phyloP scores from a whole-genome alignment of 2,888 invertebrate species.

The Chrysopilus asiliformis region DNA sequence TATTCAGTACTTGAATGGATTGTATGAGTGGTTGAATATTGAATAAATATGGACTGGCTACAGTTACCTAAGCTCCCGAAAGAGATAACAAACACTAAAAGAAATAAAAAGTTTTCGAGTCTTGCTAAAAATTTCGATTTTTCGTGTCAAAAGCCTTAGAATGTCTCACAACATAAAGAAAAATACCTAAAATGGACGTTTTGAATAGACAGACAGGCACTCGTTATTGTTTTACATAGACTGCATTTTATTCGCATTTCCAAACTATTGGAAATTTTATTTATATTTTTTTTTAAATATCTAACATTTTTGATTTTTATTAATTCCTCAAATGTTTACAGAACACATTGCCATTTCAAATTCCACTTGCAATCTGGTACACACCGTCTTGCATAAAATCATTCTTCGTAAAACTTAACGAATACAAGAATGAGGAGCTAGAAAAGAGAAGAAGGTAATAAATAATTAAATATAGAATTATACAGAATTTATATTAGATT shows the following conservation, averaged over 20 bases:
- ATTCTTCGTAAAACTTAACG: constrained; percentile 33
- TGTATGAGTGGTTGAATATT: too few relatives aligned
- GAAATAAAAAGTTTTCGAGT: too few relatives aligned
- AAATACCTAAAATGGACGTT: too few relatives aligned
- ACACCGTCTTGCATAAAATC: constrained; percentile 42
- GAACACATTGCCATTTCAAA: constrained; percentile 74
- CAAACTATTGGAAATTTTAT: not conserved
- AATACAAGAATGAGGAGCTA: constrained; percentile 45
- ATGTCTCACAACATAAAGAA: too few relatives aligned
- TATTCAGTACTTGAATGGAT: too few relatives aligned
- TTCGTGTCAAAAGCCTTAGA: too few relatives aligned
- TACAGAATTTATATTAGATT: too few relatives aligned
- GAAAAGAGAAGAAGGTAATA: constrained; percentile 49
- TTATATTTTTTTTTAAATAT: not conserved
- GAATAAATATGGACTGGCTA: too few relatives aligned
- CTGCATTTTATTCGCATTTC: not conserved
- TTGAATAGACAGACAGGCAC: not conserved
- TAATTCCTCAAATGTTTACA: constrained; percentile 24
- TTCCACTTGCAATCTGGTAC: constrained; percentile 55
- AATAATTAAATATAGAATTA: too few relatives aligned
- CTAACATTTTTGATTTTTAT: not conserved
- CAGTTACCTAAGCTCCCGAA: too few relatives aligned
- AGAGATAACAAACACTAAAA: too few relatives aligned
- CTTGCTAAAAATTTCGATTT: too few relatives aligned
- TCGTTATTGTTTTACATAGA: not conserved